Evolutionary conservation across 2,888 invertebrate species (phyloP), one percentile per base, ranked within the genome.

Genomic region (Trisateles emortualis): DNA sequence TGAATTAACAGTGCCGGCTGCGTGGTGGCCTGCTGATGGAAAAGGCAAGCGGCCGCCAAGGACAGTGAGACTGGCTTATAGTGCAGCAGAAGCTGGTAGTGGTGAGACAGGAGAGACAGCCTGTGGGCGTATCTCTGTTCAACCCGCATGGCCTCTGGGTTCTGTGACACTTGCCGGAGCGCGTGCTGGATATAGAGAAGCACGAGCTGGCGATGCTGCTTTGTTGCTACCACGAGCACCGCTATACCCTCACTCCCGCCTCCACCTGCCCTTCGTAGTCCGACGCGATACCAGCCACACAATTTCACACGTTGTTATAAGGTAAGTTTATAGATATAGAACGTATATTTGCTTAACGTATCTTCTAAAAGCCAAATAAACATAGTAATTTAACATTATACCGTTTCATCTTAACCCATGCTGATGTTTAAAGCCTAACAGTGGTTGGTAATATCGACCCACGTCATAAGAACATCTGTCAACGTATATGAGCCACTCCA

Each of bases 251-350:
- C 95, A 97, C 79, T 97, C 98, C 26, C 95, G 97, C 76, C 94
- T 99, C 72, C 97, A 98, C 87, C 95, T 98, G 17, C 98, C 98
- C 0, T 98, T 98, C 24, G 97, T 98, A 77, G 94, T 99, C 53
- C 95, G 96, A 61, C 95, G 96, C 51, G 95, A 95, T 72, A 92
- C 95, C 16, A 94, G 94, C 68, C 91, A 94, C 68, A 93, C 95
- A 40, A 95, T 97, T 61, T 95, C 97, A 52, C 96, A 96, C 36
- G 96, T 98, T 79, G 96, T 97, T 58, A 95, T 98, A 73, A 96
- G 96, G 98, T 98, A 86, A 93, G 95, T 86, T 17, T 2, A 10
- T 22, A 33, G 19, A 41, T 45, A 41, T 45, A 38, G 47, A 11
- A 39, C 5, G 2, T 3, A 22, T 22, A 3, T 22, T 3, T 19